phyloP scores from a whole-genome alignment of 2,888 invertebrate species.

The Tenthredo distinguenda region DNA sequence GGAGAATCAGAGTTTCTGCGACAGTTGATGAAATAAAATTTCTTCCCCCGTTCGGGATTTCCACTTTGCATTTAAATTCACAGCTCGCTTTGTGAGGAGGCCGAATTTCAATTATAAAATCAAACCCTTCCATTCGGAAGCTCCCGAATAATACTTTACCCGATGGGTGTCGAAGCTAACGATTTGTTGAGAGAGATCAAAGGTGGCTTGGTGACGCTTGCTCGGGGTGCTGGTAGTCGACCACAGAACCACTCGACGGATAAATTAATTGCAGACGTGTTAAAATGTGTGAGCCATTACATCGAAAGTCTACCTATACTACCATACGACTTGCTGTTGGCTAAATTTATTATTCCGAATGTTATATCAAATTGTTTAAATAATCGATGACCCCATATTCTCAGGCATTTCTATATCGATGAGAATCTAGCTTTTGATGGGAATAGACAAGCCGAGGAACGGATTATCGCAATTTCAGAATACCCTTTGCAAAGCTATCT shows the following conservation, averaged over 20 bases:
- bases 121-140: neutral
- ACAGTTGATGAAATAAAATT: slow-evolving; percentile 11
- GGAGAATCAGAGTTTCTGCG: neutral
- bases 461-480: slow-evolving; percentile 2
- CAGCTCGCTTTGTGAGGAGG: neutral
- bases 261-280: slow-evolving; percentile 3
- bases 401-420: neutral
- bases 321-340: neutral
- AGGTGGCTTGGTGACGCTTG: slow-evolving; percentile 12
- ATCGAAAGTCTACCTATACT: neutral
- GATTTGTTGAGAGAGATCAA: slow-evolving; percentile 28
- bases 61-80: slow-evolving; percentile 6
- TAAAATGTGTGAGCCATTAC: neutral
- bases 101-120: slow-evolving; percentile 15
- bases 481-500: neutral
- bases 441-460: neutral
- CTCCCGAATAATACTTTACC: slow-evolving; percentile 22
- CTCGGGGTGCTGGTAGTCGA: slow-evolving; percentile 19
- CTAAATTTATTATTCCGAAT: neutral
- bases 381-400: neutral
- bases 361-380: neutral
- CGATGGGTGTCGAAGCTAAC: slow-evolving; percentile 27
- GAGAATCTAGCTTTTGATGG: neutral
- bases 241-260: slow-evolving; percentile 37
- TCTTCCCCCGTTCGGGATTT: neutral